These are phyloP conservation scores for Resseliella maxima DNA, from an alignment of 2,888 invertebrate species.

Conservation along the genomic window DNA sequence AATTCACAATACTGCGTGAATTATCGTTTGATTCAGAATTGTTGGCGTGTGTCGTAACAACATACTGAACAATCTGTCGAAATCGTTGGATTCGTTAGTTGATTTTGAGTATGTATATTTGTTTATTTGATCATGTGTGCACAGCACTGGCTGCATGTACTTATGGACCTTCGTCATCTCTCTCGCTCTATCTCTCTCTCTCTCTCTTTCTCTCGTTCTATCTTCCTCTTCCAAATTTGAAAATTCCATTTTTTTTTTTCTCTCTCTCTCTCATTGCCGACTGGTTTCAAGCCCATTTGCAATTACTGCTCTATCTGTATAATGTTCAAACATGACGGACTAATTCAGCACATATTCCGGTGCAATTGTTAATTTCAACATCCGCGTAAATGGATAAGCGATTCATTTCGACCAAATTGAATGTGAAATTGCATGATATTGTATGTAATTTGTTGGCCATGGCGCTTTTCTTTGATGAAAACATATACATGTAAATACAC, in stretches of 20 bases:
- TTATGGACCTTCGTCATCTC: no score
- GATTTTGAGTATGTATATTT: constrained; percentile 32
- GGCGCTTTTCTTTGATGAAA: not conserved
- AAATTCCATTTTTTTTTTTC: not conserved
- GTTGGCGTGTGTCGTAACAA: constrained; percentile 49
- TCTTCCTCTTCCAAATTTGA: not conserved
- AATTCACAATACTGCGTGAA: constrained; percentile 53
- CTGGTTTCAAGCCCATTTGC: not conserved
- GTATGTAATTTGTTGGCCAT: constrained; percentile 47
- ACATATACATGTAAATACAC: not conserved
- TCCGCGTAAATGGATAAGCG: constrained; percentile 48
- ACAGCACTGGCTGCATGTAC: not conserved
- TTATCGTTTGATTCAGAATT: constrained; percentile 49
- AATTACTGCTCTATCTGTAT: not conserved
- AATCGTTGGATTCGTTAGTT: constrained; percentile 51
- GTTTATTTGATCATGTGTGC: constrained; percentile 22
- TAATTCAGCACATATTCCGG: constrained; percentile 53
- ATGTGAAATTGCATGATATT: constrained; percentile 48
- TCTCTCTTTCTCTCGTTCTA: not conserved
- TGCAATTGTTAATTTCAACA: constrained; percentile 49
- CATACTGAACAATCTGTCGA: constrained; percentile 6
- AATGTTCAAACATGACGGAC: constrained; percentile 48
- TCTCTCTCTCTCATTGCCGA: not conserved
- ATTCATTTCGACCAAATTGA: constrained; percentile 51
- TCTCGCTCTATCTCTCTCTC: not conserved